Conservation (phyloP, 2,113 vertebrate genomes). For the Mungos mungo region DNA sequence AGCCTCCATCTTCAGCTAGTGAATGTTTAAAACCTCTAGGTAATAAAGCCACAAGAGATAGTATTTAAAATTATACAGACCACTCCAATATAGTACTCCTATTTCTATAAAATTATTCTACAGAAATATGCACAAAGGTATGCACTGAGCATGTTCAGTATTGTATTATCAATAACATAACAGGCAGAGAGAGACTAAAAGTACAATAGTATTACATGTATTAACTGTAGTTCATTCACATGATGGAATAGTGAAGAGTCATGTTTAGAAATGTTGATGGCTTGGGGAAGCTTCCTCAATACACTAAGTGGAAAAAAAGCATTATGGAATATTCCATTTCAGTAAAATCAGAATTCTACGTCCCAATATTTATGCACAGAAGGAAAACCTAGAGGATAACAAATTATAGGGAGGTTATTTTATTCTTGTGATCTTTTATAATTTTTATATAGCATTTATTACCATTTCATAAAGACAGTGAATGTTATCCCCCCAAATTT, state of each 20-base stretch:
- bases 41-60: background rate
- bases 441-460: background rate
- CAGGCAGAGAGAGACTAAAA: background rate
- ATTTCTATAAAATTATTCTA: background rate
- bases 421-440: background rate
- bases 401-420: background rate
- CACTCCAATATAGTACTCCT: background rate
- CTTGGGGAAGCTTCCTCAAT: background rate
- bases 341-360: slow-evolving; percentile 9
- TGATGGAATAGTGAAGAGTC: background rate
- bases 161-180: background rate
- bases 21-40: background rate
- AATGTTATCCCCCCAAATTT: background rate
- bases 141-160: background rate
- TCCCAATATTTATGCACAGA: background rate
- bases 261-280: background rate
- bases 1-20: background rate
- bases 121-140: background rate
- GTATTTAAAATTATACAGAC: background rate
- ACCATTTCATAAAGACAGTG: background rate
- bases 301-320: background rate
- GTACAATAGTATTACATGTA: background rate
- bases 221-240: background rate
- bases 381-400: background rate
- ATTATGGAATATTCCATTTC: background rate